These are phyloP conservation scores for Gonioctena quinquepunctata DNA, from an alignment of 1,140 invertebrate species.

Conservation along the genomic window DNA sequence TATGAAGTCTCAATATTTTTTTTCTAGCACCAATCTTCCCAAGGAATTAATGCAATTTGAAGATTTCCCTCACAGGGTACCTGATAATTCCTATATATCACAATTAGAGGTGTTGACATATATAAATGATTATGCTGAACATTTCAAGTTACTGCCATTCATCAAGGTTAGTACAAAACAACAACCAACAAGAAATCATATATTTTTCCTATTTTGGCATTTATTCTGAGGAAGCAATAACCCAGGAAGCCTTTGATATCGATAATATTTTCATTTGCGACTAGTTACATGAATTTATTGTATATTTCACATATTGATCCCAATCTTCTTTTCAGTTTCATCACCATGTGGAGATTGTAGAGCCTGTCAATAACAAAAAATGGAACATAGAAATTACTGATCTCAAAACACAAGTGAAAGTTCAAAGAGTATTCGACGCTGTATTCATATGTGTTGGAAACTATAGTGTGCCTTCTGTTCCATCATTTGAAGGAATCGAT, in stretches of 20 bases:
- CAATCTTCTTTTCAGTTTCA: conserved; percentile 34
- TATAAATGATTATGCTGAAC: conserved; percentile 54
- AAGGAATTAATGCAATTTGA: conserved; percentile 77
- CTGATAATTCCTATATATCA: conserved; percentile 60
- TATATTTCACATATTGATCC: too few relatives aligned
- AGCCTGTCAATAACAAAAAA: conserved; percentile 34
- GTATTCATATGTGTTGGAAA: conserved; percentile 73
- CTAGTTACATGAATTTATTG: too few relatives aligned
- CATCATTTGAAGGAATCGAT: conserved; percentile 62
- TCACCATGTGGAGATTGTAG: conserved; percentile 49
- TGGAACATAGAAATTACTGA: conserved; percentile 57
- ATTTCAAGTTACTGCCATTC: conserved; percentile 50
- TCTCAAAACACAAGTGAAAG: conserved; percentile 49
- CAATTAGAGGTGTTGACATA: conserved; percentile 69
- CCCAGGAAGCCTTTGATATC: too few relatives aligned
- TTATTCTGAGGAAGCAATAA: too few relatives aligned
- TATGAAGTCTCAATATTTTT: too few relatives aligned
- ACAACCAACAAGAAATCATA: too few relatives aligned
- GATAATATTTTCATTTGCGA: too few relatives aligned
- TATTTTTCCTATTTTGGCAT: too few relatives aligned
- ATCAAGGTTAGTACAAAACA: too few relatives aligned
- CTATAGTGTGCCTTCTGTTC: conserved; percentile 66
- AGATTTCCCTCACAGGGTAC: conserved; percentile 64
- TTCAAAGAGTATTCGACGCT: conserved; percentile 59
- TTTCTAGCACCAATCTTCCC: conserved; percentile 74